Evolutionary conservation across 37 sponge, comb jelly and placozoan species (phyloP).

Genomic region (Beroe forskalii): DNA sequence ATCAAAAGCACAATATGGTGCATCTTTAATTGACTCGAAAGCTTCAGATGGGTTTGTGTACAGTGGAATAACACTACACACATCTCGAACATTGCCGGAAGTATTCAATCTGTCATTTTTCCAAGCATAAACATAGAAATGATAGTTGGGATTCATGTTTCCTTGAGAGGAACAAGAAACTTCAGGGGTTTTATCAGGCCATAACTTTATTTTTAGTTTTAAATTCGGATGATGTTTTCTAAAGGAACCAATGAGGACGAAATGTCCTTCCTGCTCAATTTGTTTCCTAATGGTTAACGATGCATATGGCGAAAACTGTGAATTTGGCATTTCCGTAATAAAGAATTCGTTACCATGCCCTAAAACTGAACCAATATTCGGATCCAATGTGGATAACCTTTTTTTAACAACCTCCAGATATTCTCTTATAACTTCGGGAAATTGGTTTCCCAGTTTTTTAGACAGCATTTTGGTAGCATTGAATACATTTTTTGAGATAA

Average conservation of each 20-base stretch:
- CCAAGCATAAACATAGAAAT: background rate
- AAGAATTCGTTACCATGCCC: too few species aligned
- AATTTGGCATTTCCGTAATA: too few species aligned
- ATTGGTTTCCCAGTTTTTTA: background rate
- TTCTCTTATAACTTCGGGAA: too few species aligned
- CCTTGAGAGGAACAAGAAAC: background rate
- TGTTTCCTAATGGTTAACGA: background rate
- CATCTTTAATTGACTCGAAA: background rate
- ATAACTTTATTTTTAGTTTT: background rate
- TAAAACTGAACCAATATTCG: too few species aligned
- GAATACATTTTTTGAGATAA: background rate
- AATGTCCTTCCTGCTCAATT: background rate
- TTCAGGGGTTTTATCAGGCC: background rate
- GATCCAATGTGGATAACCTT: too few species aligned
- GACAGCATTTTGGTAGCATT: background rate
- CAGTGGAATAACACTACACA: background rate
- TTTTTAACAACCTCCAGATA: too few species aligned
- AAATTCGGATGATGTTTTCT: background rate
- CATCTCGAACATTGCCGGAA: too few species aligned
- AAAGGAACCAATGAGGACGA: background rate
- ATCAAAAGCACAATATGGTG: too few species aligned
- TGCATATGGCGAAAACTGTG: too few species aligned
- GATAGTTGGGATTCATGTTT: background rate
- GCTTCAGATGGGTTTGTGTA: background rate
- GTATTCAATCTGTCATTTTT: background rate